These are phyloP conservation scores for Cryptocephalus moraei DNA, from an alignment of 2,888 invertebrate genomes.

Conservation along the genomic window DNA sequence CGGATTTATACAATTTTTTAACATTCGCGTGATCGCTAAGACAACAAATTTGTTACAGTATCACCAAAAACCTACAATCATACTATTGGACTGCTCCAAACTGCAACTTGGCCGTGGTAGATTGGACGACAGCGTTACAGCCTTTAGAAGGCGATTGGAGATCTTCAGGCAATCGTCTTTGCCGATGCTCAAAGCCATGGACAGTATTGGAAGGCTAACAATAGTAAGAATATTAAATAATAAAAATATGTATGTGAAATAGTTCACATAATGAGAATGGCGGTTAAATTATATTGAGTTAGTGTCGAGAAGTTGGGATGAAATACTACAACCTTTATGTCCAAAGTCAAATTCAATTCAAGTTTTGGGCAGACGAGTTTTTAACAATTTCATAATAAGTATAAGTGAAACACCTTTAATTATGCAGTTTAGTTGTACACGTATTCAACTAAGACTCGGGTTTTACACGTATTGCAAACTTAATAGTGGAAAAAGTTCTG, in stretches of 20 bases:
- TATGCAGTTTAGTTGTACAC: too few species aligned
- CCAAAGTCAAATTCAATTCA: too few species aligned
- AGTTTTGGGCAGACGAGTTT: too few species aligned
- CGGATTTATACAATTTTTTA: not conserved
- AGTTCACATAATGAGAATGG: not conserved
- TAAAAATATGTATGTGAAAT: not conserved
- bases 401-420: too few species aligned
- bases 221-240: slow-evolving; percentile 53
- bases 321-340: not conserved
- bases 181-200: slow-evolving; percentile 80
- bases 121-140: slow-evolving; percentile 77
- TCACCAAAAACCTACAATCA: slow-evolving; percentile 64
- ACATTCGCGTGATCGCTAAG: not conserved
- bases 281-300: not conserved
- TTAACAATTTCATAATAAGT: too few species aligned
- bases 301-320: not conserved
- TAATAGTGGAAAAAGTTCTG: too few species aligned
- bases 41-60: slow-evolving; percentile 47
- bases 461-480: too few species aligned
- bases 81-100: slow-evolving; percentile 86
- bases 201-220: slow-evolving; percentile 68
- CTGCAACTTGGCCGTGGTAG: slow-evolving; percentile 75
- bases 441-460: too few species aligned
- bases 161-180: slow-evolving; percentile 79
- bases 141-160: slow-evolving; percentile 73